phyloP scores from a whole-genome alignment of 1,140 invertebrate species.

The Eupeodes corollae region DNA sequence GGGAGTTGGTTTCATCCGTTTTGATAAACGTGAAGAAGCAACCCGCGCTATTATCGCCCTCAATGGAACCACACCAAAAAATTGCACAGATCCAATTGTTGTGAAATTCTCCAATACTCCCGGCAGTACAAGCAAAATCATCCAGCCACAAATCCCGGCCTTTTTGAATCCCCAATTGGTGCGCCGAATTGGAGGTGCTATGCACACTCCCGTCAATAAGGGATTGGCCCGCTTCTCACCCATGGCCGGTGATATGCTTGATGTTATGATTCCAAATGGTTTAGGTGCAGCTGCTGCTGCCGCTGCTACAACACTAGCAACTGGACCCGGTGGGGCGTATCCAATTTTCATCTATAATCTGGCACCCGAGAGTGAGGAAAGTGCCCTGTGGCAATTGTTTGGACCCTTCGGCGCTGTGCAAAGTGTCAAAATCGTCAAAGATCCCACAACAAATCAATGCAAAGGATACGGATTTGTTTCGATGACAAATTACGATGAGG shows the following conservation, averaged over 20 bases:
- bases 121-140: slow-evolving; percentile 43
- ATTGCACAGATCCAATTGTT: slow-evolving; percentile 46
- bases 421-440: slow-evolving; percentile 95
- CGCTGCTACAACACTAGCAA: slow-evolving; percentile 47
- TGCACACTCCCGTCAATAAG: slow-evolving; percentile 81
- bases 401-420: slow-evolving; percentile 98
- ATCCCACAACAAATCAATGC: slow-evolving; percentile 96
- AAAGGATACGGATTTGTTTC: slow-evolving; percentile 99
- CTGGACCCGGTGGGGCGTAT: slow-evolving; percentile 61
- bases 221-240: slow-evolving; percentile 77
- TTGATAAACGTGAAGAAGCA: slow-evolving; percentile 49
- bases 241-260: slow-evolving; percentile 63
- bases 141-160: slow-evolving; percentile 33
- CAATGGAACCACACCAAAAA: slow-evolving; percentile 47
- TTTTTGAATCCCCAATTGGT: slow-evolving; percentile 47
- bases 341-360: slow-evolving; percentile 99
- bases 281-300: slow-evolving; percentile 62
- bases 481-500: slow-evolving; percentile 99
- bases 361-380: slow-evolving; percentile 95
- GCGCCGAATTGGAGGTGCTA: slow-evolving; percentile 49
- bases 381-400: slow-evolving; percentile 96
- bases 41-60: slow-evolving; percentile 48
- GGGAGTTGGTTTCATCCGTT: slow-evolving; percentile 52
- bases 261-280: slow-evolving; percentile 66
- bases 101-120: slow-evolving; percentile 52